Conservation (phyloP, 2,888 invertebrate genomes). For the Syrista parreyssii region DNA sequence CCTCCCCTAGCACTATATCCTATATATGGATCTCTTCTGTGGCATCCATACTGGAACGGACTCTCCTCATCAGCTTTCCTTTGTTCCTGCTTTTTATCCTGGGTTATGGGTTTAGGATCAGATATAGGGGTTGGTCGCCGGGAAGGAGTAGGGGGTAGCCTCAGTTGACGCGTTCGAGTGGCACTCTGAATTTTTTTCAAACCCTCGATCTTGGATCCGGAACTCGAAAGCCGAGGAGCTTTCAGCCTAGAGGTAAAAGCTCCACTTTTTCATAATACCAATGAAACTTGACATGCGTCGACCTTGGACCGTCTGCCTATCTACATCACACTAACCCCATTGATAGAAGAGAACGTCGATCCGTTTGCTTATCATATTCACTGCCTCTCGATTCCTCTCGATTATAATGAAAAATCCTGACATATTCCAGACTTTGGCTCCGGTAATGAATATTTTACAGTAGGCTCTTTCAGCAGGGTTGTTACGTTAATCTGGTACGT, state of each 20-base stretch:
- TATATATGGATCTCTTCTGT: neutral
- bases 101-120: neutral
- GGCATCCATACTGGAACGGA: neutral
- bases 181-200: neutral
- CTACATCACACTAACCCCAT: neutral
- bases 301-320: neutral
- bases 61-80: constrained; percentile 1
- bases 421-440: constrained; percentile 12
- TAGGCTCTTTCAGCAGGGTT: neutral
- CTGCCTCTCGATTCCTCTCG: neutral
- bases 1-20: neutral
- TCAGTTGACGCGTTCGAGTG: constrained; percentile 5
- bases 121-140: neutral
- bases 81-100: constrained; percentile 3
- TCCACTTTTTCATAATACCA: neutral
- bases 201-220: constrained; percentile 3
- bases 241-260: neutral
- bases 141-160: neutral
- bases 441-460: constrained; percentile 8
- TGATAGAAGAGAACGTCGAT: neutral
- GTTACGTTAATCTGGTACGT: neutral
- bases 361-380: neutral
- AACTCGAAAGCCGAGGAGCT: neutral
- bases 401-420: constrained; percentile 33
- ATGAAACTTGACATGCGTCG: neutral